Evolutionary conservation across 2,888 invertebrate species (phyloP), one percentile per base, ranked within the genome.

Genomic region (Drosophila setosimentum): DNA sequence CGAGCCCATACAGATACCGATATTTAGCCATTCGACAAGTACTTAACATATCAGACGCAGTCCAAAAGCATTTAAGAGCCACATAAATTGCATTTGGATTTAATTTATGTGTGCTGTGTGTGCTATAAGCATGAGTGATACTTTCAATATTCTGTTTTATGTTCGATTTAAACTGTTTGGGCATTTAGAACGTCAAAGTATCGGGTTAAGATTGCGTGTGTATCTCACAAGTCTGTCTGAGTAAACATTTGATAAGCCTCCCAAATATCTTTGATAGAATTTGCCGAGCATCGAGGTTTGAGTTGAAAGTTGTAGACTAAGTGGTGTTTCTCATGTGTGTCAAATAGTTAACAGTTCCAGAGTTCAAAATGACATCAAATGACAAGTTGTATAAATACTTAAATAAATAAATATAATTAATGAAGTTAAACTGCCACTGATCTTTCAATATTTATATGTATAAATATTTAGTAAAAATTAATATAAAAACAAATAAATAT

Each of bases 21-120:
- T 49, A 45, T 53, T 53, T 37, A 51, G 50, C 24, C 67, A 68
- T 53, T 58, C 59, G 48, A 59, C 67, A 67, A 72, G 50, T 74
- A 74, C 30, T 50, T 59, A 59, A 59, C 73, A 76, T 61, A 49
- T 68, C 32, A n/a, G 32, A 55, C 27, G n/a, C 27, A n/a, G 24
- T 6, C 48, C 45, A 42, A 27, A 62, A 30, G 13, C 18, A 11
- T 21, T n/a, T 50, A 16, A 42, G 42, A 62, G 51, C 40, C 33
- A 32, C 50, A 67, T 62, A 67, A 62, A 55, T 64, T 50, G 54
- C 51, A 63, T 49, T 30, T 49, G 37, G 27, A 37, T 60, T 45
- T 68, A 37, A 54, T 67, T 67, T 68, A 54, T 68, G 65, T 32
- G 35, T 35, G 35, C 13, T 13, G 13, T 13, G 33, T 33, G 33